Evolutionary conservation across 2,113 vertebrate genomes (phyloP).

Genomic region (Otus sunia): DNA sequence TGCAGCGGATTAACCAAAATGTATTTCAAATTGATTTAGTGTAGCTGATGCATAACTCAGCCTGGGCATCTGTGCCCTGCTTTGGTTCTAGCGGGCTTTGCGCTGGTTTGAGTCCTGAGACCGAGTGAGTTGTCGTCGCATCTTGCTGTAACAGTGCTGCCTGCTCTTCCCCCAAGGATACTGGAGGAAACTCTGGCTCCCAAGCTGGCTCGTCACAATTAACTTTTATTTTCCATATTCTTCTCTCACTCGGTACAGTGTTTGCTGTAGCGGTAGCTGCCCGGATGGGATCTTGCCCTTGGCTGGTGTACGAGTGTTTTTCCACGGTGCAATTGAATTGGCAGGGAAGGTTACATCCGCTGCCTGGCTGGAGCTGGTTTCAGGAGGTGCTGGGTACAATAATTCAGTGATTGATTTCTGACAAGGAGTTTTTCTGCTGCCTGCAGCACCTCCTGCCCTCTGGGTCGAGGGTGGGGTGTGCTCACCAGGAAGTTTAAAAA

Average conservation of each 20-base stretch:
- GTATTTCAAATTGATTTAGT: background rate
- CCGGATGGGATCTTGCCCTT: background rate
- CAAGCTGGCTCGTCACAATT: background rate
- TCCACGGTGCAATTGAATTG: background rate
- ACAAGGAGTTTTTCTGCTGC: background rate
- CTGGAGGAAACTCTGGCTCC: background rate
- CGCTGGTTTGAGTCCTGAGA: accelerated
- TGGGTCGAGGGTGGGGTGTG: too few relatives aligned
- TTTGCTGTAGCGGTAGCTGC: background rate
- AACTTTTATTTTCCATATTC: background rate
- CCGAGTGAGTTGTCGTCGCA: background rate
- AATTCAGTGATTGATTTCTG: background rate
- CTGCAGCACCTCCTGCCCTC: background rate
- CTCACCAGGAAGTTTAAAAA: background rate
- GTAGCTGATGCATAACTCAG: background rate
- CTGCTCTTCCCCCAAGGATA: background rate
- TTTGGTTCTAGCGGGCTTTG: background rate
- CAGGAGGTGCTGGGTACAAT: background rate
- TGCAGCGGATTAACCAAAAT: background rate
- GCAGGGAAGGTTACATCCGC: constrained; percentile 5
- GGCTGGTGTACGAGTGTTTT: background rate
- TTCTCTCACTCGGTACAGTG: accelerated
- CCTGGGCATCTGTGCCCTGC: background rate
- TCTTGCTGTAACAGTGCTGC: background rate
- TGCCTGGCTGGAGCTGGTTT: background rate